Conservation (phyloP, 2,888 invertebrate genomes). For the Nowickia ferox region DNA sequence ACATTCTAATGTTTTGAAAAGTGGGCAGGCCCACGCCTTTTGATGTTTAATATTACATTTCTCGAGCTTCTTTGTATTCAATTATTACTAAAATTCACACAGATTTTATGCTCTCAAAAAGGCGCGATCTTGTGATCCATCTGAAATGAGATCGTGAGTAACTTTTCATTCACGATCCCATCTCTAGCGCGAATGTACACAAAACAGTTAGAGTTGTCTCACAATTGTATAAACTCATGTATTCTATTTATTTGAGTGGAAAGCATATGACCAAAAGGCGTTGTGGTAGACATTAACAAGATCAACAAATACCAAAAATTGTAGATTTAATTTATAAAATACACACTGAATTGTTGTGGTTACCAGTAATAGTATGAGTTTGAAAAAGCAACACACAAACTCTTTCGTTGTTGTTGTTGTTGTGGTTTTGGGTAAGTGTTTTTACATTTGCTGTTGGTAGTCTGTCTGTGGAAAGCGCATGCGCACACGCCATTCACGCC, state of each 20-base stretch:
- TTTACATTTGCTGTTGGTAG: background rate
- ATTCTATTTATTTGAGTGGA: background rate
- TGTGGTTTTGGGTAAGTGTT: background rate
- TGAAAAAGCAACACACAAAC: slow-evolving; percentile 6
- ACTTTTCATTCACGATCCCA: too few species aligned
- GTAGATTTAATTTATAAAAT: slow-evolving; percentile 26
- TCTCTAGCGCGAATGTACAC: background rate
- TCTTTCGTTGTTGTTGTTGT: slow-evolving; percentile 8
- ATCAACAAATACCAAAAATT: slow-evolving; percentile 59
- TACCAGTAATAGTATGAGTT: background rate
- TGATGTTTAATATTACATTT: too few species aligned
- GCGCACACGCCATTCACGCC: slow-evolving; percentile 70
- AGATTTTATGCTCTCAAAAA: too few species aligned
- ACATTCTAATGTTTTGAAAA: too few species aligned
- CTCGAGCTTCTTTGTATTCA: too few species aligned
- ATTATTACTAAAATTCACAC: too few species aligned
- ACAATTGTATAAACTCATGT: background rate
- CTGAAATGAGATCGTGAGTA: too few species aligned
- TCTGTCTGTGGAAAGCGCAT: slow-evolving; percentile 46
- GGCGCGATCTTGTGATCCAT: too few species aligned
- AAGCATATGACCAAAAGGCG: slow-evolving; percentile 35
- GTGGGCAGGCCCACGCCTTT: too few species aligned
- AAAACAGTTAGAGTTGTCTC: background rate
- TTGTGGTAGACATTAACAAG: slow-evolving; percentile 56
- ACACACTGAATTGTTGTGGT: background rate